These are phyloP conservation scores for Xiphias gladius DNA, from an alignment of 2,113 vertebrate genomes.

Conservation along the genomic window DNA sequence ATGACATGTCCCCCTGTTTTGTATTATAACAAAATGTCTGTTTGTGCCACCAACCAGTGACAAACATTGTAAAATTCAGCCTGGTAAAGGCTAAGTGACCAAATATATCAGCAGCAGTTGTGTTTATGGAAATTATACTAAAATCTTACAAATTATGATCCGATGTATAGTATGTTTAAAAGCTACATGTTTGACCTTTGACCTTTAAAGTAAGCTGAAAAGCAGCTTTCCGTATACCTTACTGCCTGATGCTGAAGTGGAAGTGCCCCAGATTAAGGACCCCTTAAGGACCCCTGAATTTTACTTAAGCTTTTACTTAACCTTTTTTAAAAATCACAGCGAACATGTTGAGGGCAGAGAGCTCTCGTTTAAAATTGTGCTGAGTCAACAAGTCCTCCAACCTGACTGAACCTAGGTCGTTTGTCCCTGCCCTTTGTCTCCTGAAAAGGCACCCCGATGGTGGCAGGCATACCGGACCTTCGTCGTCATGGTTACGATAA, in stretches of 20 bases:
- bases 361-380: slow-evolving; percentile 11
- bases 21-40: neutral
- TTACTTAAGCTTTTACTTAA: slow-evolving; percentile 41
- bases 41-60: neutral
- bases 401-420: too few relatives aligned
- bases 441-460: too few relatives aligned
- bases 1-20: neutral
- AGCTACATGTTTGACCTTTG: slow-evolving; percentile 8
- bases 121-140: neutral
- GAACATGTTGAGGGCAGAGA: slow-evolving; percentile 7
- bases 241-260: slow-evolving; percentile 25
- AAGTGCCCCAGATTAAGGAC: slow-evolving; percentile 16
- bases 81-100: neutral
- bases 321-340: slow-evolving; percentile 40
- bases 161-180: neutral
- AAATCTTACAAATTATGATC: neutral
- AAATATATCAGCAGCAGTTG: neutral
- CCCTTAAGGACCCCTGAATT: slow-evolving; percentile 18
- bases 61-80: neutral
- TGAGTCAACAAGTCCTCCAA: too few relatives aligned
- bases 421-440: too few relatives aligned
- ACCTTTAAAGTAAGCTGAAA: neutral
- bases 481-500: neutral
- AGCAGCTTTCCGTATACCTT: neutral
- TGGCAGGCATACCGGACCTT: too few relatives aligned